Conservation (phyloP, 1,140 invertebrate species). For the Andrena cerasifolii region DNA sequence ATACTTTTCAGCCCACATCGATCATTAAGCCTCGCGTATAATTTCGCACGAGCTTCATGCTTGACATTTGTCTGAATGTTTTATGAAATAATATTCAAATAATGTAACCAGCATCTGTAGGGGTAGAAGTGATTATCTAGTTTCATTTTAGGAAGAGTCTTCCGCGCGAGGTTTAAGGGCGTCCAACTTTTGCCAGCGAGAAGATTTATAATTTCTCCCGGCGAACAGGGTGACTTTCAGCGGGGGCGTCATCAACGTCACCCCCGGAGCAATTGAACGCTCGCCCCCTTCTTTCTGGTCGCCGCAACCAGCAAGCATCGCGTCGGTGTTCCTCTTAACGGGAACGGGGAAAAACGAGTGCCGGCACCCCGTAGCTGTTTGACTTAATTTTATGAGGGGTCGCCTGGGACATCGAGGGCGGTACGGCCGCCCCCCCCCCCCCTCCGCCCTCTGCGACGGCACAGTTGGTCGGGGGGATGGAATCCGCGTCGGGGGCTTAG, state of each 20-base stretch:
- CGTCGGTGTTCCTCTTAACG: conserved; percentile 60
- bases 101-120: too few species aligned
- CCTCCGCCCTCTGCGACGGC: conserved; percentile 51
- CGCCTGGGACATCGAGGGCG: conserved; percentile 68
- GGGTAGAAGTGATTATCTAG: too few species aligned
- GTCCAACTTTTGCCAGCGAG: too few species aligned
- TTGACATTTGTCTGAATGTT: too few species aligned
- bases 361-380: conserved; percentile 72
- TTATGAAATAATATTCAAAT: too few species aligned
- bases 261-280: conserved; percentile 46
- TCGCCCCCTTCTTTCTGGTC: conserved; percentile 33
- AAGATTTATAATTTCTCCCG: conserved; percentile 2
- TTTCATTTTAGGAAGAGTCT: too few species aligned
- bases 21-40: too few species aligned
- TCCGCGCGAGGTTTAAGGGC: too few species aligned
- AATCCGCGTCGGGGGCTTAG: conserved; percentile 64
- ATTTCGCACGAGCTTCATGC: too few species aligned
- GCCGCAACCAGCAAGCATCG: conserved; percentile 55
- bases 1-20: too few species aligned
- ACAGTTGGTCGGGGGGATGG: conserved; percentile 53
- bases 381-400: conserved; percentile 78
- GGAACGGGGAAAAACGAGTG: conserved; percentile 67
- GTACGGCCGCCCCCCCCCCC: conserved; percentile 67
- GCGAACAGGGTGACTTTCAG: conserved; percentile 36
- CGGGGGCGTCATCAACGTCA: conserved; percentile 57